Evolutionary conservation across 2,797 vertebrate species (phyloP).

Genomic region (Pseudocheirus occidentalis): DNA sequence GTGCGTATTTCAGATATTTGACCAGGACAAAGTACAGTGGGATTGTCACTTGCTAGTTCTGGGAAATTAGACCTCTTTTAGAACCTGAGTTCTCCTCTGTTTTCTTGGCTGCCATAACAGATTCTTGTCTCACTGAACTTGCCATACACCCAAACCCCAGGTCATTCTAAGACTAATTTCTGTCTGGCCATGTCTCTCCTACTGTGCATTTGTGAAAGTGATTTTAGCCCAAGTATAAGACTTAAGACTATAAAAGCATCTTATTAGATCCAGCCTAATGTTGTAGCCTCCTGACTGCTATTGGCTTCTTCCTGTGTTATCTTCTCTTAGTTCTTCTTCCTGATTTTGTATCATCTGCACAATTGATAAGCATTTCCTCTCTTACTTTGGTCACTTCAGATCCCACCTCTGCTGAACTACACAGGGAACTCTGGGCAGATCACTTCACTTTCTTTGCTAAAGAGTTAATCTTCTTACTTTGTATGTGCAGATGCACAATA

Average conservation of each 20-base stretch:
- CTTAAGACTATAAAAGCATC: not conserved
- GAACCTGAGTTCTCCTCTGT: not conserved
- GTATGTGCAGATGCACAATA: not conserved
- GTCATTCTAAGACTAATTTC: not conserved
- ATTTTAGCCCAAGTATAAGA: not conserved
- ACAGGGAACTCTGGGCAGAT: not conserved
- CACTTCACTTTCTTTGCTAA: not conserved
- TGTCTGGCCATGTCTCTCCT: not conserved
- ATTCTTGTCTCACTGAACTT: not conserved
- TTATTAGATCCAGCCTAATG: not conserved
- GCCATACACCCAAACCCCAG: not conserved
- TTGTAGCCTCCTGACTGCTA: not conserved
- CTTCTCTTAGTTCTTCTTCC: not conserved
- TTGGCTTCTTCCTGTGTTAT: not conserved
- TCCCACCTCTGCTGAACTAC: not conserved
- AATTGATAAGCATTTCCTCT: not conserved
- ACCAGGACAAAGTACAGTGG: not conserved
- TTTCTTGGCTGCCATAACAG: not conserved
- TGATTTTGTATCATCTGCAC: not conserved
- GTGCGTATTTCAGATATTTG: not conserved
- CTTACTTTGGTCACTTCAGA: not conserved
- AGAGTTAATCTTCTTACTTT: not conserved
- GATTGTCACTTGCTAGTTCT: not conserved
- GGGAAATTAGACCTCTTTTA: not conserved
- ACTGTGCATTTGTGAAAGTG: not conserved